A percentile compares a stretch with the other conserved stretches of the same genome.
Evolutionary conservation across 2,888 invertebrate species (phyloP).

Genomic region (Trachelus iudaicus): DNA sequence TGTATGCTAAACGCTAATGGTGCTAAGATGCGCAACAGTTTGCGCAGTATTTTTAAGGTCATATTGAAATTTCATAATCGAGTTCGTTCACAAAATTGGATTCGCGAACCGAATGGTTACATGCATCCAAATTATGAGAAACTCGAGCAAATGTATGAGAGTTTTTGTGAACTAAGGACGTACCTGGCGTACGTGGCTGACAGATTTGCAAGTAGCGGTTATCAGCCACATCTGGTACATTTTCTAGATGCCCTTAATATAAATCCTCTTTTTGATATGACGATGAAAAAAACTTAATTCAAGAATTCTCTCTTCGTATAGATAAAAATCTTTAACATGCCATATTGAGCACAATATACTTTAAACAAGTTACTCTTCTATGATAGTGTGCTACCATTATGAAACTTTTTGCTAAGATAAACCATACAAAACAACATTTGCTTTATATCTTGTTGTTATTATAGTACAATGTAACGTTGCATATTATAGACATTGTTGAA

Average conservation of each 20-base stretch:
- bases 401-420: background rate
- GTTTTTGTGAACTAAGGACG: conserved; percentile 71
- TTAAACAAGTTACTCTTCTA: background rate
- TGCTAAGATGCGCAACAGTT: conserved; percentile 74
- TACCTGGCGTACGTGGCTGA: conserved; percentile 74
- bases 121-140: conserved; percentile 71
- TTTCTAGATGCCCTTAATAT: conserved; percentile 75
- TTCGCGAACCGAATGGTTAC: conserved; percentile 66
- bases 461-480: background rate
- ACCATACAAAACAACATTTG: background rate
- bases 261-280: conserved; percentile 66
- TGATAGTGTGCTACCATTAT: background rate
- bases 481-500: background rate
- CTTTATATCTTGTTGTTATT: background rate
- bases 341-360: background rate
- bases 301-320: background rate
- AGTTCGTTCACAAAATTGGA: conserved; percentile 71
- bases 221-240: conserved; percentile 75
- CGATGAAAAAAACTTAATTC: conserved; percentile 18
- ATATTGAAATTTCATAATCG: conserved; percentile 78
- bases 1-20: conserved; percentile 80
- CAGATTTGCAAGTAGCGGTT: conserved; percentile 74
- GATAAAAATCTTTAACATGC: background rate
- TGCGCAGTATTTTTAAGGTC: conserved; percentile 79
- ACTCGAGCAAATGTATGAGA: conserved; percentile 71